Percentiles rank a stretch among this genome's conserved stretches.
Conservation (phyloP, 2,113 vertebrate genomes). For the Neodon shergylaensis region DNA sequence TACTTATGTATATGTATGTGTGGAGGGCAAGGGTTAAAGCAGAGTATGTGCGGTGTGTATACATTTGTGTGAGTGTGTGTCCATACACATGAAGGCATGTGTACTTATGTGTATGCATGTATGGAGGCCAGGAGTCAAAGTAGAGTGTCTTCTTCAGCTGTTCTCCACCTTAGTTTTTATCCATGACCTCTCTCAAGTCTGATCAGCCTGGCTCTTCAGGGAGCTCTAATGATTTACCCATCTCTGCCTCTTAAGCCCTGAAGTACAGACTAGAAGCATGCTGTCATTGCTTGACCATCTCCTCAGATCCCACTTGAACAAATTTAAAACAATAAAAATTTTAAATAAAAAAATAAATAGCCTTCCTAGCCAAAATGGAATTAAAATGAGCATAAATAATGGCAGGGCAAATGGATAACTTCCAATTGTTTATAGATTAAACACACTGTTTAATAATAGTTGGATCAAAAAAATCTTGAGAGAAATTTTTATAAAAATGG, state of each 20-base stretch:
- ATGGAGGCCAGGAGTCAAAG: background rate
- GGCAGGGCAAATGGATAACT: background rate
- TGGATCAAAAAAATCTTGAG: background rate
- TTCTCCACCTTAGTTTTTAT: background rate
- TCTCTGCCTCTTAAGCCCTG: background rate
- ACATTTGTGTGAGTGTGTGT: background rate
- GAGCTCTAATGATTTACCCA: background rate
- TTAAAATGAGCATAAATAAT: background rate
- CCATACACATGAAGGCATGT: background rate
- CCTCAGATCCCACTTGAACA: background rate
- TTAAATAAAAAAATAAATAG: background rate
- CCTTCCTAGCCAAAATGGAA: background rate
- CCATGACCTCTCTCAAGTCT: background rate
- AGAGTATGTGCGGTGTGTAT: background rate
- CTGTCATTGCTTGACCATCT: background rate
- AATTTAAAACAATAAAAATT: background rate
- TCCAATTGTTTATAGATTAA: background rate
- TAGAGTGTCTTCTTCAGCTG: background rate
- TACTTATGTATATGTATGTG: background rate
- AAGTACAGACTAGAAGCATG: background rate
- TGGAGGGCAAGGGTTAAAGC: background rate
- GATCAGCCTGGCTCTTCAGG: background rate
- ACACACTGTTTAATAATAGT: background rate
- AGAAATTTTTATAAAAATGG: background rate
- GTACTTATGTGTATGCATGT: background rate